Evolutionary conservation across 2,113 vertebrate species (phyloP).

Genomic region (Athene noctua): DNA sequence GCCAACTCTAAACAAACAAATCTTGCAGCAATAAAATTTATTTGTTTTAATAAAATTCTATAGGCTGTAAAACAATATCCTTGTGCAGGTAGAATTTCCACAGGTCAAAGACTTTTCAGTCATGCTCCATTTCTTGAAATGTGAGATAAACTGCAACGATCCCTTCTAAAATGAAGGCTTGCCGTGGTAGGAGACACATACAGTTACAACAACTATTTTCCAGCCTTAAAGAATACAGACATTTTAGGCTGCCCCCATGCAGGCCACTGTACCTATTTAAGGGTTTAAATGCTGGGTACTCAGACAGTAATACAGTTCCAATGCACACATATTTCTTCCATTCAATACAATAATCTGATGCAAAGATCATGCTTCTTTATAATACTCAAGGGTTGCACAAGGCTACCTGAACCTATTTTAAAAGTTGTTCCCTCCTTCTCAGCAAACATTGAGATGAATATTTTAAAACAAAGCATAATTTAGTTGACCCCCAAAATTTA

Average conservation of each 20-base stretch:
- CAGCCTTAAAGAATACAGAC: not conserved
- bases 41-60: conserved; percentile 52
- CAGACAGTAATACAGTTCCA: not conserved
- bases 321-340: not conserved
- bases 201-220: not conserved
- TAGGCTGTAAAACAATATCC: conserved; percentile 56
- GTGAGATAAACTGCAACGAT: conserved; percentile 15
- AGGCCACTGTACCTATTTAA: not conserved
- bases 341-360: not conserved
- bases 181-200: not conserved
- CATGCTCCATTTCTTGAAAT: conserved; percentile 39
- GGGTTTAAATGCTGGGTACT: not conserved
- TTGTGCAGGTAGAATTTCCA: conserved; percentile 42
- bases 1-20: conserved; percentile 42
- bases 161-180: conserved; percentile 21
- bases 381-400: not conserved
- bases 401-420: not conserved
- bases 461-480: not conserved
- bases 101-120: conserved; percentile 45
- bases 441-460: not conserved
- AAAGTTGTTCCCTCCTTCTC: not conserved
- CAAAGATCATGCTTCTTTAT: not conserved
- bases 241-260: not conserved
- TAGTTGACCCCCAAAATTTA: not conserved
- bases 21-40: conserved; percentile 25